A percentile compares a stretch with the other conserved stretches of the same genome.
Conservation (phyloP, 2,888 invertebrate species). For the Cantharis lateralis region DNA sequence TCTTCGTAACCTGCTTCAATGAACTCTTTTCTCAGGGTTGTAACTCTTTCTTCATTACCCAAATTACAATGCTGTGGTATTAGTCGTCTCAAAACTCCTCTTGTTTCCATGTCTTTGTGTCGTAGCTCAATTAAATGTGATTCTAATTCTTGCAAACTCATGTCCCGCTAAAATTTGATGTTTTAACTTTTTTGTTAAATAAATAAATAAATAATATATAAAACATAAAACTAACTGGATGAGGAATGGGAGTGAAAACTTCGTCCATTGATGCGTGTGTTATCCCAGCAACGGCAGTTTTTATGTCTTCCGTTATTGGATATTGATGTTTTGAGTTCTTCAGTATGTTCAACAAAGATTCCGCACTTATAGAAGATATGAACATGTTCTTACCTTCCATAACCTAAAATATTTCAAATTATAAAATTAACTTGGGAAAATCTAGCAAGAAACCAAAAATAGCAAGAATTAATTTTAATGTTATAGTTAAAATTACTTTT, state of each 20-base stretch:
- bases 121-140: conserved; percentile 69
- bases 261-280: conserved; percentile 30
- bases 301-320: conserved; percentile 17
- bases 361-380: conserved; percentile 31
- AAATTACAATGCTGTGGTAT: conserved; percentile 63
- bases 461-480: too few species aligned
- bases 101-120: conserved; percentile 67
- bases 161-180: conserved; percentile 58
- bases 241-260: conserved; percentile 51
- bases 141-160: conserved; percentile 66
- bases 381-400: conserved; percentile 31
- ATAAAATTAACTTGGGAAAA: background rate
- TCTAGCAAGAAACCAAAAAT: too few species aligned
- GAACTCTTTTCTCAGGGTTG: conserved; percentile 61
- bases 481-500: too few species aligned
- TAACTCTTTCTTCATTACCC: conserved; percentile 61
- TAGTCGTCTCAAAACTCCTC: conserved; percentile 67
- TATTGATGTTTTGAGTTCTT: background rate
- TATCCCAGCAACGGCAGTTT: conserved; percentile 27
- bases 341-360: conserved; percentile 27
- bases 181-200: background rate
- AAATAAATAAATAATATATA: too few species aligned
- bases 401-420: conserved; percentile 25
- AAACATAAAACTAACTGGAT: conserved; percentile 54
- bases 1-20: conserved; percentile 54